Percentiles rank a stretch among this genome's conserved stretches.
Conservation (phyloP, 2,888 invertebrate species). For the Prenolepis imparis region DNA sequence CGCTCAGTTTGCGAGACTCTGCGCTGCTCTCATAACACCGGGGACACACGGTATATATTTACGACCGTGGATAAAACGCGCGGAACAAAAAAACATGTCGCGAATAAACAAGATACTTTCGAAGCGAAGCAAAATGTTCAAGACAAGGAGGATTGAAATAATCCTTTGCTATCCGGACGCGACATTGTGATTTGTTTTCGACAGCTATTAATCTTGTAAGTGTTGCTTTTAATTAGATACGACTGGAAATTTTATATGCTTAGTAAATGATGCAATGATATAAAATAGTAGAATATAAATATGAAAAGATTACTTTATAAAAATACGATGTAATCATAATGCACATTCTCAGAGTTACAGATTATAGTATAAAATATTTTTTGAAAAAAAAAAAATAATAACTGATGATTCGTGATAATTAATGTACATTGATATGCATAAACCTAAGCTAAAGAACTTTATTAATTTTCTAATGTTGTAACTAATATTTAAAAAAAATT, state of each 20-base stretch:
- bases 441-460: too few species aligned
- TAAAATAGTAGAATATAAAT: neutral
- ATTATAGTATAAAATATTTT: neutral
- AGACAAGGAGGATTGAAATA: neutral
- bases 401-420: neutral
- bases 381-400: neutral
- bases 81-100: conserved; percentile 50
- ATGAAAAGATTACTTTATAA: neutral
- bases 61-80: conserved; percentile 68
- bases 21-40: conserved; percentile 64
- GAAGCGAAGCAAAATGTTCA: conserved; percentile 10
- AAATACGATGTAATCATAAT: neutral
- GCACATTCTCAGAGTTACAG: too few species aligned
- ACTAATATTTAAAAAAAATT: neutral
- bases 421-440: too few species aligned
- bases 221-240: neutral
- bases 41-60: conserved; percentile 64
- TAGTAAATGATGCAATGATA: neutral
- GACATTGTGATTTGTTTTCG: neutral
- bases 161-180: neutral
- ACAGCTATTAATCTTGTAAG: neutral
- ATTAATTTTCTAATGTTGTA: neutral
- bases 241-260: neutral
- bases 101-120: conserved; percentile 62
- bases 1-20: conserved; percentile 67